Base-by-base conservation (phyloP, 2,888 invertebrate genomes). In the Sthenelais limicola region DNA sequence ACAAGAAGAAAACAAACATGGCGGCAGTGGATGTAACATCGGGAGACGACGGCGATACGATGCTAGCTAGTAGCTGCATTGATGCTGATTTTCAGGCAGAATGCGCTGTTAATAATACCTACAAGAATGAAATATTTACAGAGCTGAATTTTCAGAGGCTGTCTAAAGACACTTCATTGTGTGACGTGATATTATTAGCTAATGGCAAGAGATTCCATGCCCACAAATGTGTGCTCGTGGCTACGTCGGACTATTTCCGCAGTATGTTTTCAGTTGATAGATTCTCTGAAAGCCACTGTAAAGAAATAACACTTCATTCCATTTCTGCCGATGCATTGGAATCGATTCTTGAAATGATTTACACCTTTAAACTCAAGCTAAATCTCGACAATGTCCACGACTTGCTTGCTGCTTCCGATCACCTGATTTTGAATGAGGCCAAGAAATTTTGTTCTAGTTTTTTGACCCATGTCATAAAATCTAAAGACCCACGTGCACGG, bases 201-300 rank as follows among this genome's bases (percentile, higher is more conserved):
- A 72, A 76, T 3, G 71, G 72, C n/a, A 72, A 72, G 52, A 33
- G 18, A 4, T 76, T 74, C 47, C 72, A 71, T 9, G 76, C 74
- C 12, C 76, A 76, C 52, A 67, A 72, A 21, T 76, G 74, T 47
- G 68, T 76, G 3, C 62, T 76, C 28, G 47, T 30, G 18, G 69
- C 52, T 21, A 66, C 74, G 21, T 76, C 76, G n/a, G 73, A 75
- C 21, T 76, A 76, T 47, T 76, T 76, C 66, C 30, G 58, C 3
- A 62, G 72, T 28, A 76, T 76, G 76, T 76, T 76, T 35, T 47
- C 72, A 24, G 62, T 72, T 21, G 43, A 76, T 47, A 35, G 74
- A 28, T 76, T 76, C 33, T 51, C 74, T n/a, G 76, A 76, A 30
- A 74, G 76, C 38, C 12, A 54, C 18, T 71, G 68, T 30, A 52